These are phyloP conservation scores for Pseudomyrmex flavicornis DNA, from an alignment of 1,140 invertebrate species.

Conservation along the genomic window DNA sequence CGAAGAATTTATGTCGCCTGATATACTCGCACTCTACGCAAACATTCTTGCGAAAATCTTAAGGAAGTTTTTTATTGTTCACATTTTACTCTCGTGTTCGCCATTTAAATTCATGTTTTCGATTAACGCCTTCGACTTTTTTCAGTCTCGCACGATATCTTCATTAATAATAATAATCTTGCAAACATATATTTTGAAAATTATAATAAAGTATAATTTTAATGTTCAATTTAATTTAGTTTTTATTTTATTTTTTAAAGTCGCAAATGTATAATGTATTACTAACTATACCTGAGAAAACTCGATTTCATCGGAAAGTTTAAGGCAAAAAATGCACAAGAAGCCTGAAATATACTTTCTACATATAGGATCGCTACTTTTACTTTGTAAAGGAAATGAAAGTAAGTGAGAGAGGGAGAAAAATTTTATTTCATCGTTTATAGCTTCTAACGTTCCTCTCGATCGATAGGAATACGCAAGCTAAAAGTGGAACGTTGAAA, in stretches of 20 bases:
- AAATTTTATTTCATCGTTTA: slow-evolving; percentile 55
- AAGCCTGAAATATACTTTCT: neutral
- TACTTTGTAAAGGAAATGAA: slow-evolving; percentile 29
- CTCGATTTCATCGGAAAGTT: slow-evolving; percentile 6
- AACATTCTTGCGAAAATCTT: slow-evolving; percentile 2
- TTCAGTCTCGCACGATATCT: neutral
- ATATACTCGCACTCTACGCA: neutral
- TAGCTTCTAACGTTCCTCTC: slow-evolving; percentile 1
- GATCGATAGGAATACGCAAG: slow-evolving; percentile 41
- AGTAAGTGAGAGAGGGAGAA: neutral
- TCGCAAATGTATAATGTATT: neutral
- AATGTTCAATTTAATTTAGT: neutral
- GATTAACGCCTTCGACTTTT: neutral
- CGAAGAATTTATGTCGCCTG: slow-evolving; percentile 11
- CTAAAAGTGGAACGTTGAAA: slow-evolving; percentile 39
- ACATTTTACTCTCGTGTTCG: neutral
- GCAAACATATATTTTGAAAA: neutral
- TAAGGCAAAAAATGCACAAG: neutral
- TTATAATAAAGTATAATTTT: neutral
- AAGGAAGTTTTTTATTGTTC: neutral
- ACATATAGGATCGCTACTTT: slow-evolving; percentile 7
- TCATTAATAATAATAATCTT: neutral
- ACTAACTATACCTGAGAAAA: neutral
- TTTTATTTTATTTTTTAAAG: neutral
- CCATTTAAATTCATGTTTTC: neutral